phyloP scores from a whole-genome alignment of 2,113 vertebrate species.

The Prionailurus viverrinus region DNA sequence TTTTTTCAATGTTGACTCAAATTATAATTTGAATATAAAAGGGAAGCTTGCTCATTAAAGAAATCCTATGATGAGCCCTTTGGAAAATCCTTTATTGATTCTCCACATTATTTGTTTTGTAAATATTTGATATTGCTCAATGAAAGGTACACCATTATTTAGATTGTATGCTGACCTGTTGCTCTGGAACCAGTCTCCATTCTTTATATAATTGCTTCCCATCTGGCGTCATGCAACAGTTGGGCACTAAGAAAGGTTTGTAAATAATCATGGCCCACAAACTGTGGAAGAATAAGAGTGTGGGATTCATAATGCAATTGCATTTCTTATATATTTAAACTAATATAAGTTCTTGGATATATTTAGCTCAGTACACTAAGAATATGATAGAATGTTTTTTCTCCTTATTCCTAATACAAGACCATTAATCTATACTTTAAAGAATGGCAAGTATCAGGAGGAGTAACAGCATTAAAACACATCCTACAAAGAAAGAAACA shows the following conservation, averaged over 20 bases:
- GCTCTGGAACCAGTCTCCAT: background rate
- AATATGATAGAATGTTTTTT: background rate
- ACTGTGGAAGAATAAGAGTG: constrained; percentile 30
- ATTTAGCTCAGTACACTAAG: constrained; percentile 35
- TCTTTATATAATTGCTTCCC: background rate
- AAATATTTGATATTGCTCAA: background rate
- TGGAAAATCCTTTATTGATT: background rate
- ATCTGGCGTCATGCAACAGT: background rate
- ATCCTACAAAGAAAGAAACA: constrained; percentile 43
- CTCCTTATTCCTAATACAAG: constrained; percentile 23
- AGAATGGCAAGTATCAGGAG: background rate
- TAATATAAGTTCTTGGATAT: constrained; percentile 20
- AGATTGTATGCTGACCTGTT: background rate
- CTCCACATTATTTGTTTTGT: background rate
- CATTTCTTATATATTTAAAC: constrained; percentile 47
- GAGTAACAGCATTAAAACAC: background rate
- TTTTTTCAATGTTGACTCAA: background rate
- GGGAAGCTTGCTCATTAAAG: background rate
- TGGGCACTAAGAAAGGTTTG: background rate
- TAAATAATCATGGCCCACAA: background rate
- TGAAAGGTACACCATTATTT: background rate
- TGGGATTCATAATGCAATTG: constrained; percentile 32
- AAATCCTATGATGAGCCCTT: background rate
- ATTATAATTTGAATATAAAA: constrained; percentile 12
- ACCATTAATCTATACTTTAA: constrained; percentile 59